Conservation (phyloP, 2,888 invertebrate species). For the Phymatocera aterrima region DNA sequence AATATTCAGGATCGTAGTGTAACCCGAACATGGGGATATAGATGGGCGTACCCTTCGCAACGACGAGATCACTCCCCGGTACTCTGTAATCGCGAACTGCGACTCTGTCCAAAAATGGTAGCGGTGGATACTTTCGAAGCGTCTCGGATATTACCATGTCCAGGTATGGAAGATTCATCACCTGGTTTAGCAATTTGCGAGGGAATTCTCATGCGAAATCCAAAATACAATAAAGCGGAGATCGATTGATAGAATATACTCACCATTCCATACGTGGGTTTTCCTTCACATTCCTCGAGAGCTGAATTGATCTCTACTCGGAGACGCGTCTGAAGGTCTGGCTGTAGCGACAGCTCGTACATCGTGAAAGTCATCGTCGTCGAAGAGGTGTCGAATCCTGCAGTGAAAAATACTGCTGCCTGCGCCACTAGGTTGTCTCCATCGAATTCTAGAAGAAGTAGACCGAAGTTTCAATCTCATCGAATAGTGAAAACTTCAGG, state of each 20-base stretch:
- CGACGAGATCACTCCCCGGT: slow-evolving; percentile 58
- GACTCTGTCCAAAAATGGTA: slow-evolving; percentile 63
- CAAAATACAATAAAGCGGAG: background rate
- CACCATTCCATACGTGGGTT: slow-evolving; percentile 65
- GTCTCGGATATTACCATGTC: slow-evolving; percentile 69
- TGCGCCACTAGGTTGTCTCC: slow-evolving; percentile 65
- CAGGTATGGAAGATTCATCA: slow-evolving; percentile 51
- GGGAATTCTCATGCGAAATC: background rate
- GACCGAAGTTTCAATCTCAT: background rate
- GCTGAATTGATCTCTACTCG: slow-evolving; percentile 59
- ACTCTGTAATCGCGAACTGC: slow-evolving; percentile 61
- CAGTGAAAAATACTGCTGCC: slow-evolving; percentile 64
- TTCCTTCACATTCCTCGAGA: slow-evolving; percentile 55
- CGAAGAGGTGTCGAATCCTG: slow-evolving; percentile 66
- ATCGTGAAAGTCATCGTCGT: slow-evolving; percentile 59
- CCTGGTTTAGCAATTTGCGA: slow-evolving; percentile 41
- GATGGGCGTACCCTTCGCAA: slow-evolving; percentile 68
- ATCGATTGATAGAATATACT: background rate
- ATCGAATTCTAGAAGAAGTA: slow-evolving; percentile 58
- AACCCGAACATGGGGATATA: slow-evolving; percentile 68
- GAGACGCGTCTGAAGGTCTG: slow-evolving; percentile 58
- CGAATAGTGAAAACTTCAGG: background rate
- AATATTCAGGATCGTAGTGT: slow-evolving; percentile 71
- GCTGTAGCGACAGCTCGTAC: slow-evolving; percentile 62
- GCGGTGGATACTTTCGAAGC: slow-evolving; percentile 71